Evolutionary conservation across 2,113 vertebrate genomes (phyloP).

Genomic region (Delphinapterus leucas): DNA sequence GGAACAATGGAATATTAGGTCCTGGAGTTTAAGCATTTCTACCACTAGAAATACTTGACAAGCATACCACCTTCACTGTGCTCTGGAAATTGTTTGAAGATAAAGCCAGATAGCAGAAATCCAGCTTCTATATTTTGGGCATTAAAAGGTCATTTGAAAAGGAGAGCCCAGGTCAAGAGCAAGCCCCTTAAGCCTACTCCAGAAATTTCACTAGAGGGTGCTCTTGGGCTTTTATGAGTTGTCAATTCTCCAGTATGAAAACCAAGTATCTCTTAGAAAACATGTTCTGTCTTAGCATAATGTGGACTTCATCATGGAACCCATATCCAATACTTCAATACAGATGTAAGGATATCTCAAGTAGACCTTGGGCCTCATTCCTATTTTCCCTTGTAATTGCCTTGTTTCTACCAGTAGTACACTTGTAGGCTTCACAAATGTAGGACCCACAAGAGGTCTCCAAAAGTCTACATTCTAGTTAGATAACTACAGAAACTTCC

Average conservation of each 20-base stretch:
- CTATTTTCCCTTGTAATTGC: neutral
- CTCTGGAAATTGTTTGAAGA: neutral
- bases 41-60: neutral
- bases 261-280: neutral
- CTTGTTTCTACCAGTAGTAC: neutral
- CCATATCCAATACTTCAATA: neutral
- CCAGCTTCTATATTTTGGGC: neutral
- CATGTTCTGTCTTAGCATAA: neutral
- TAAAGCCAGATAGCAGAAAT: neutral
- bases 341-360: neutral
- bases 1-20: neutral
- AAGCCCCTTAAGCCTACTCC: conserved; percentile 45
- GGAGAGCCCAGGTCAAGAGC: conserved; percentile 29
- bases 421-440: conserved; percentile 19
- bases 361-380: neutral
- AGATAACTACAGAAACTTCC: neutral
- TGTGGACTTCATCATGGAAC: conserved; percentile 42
- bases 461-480: neutral
- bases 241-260: conserved; percentile 8
- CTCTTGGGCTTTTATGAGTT: conserved; percentile 70
- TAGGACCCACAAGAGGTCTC: neutral
- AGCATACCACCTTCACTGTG: neutral
- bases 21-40: neutral
- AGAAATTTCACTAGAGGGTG: conserved; percentile 78
- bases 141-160: conserved; percentile 53